Conservation (phyloP, 2,113 vertebrate genomes). For the Sisor rabdophorus region DNA sequence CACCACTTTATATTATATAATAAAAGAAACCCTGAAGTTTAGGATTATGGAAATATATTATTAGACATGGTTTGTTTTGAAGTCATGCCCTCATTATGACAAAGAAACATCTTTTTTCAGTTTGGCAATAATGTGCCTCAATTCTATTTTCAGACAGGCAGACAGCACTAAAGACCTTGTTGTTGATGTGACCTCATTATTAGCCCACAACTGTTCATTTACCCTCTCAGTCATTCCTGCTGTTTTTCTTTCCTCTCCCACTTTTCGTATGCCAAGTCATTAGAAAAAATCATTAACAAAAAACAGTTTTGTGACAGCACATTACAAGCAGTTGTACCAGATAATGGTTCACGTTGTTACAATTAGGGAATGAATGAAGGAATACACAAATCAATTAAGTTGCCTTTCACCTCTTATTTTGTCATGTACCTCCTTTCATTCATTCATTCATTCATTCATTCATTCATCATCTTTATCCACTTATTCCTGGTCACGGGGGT, state of each 20-base stretch:
- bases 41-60: background rate
- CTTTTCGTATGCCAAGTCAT: background rate
- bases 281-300: slow-evolving; percentile 16
- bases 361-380: background rate
- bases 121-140: slow-evolving; percentile 19
- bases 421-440: background rate
- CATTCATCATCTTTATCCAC: too few relatives aligned
- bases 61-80: background rate
- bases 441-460: too few relatives aligned
- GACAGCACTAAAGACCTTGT: slow-evolving; percentile 31
- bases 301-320: background rate
- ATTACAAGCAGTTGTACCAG: background rate
- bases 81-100: background rate
- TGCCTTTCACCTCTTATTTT: background rate
- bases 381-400: background rate
- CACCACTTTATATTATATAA: background rate
- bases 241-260: slow-evolving; percentile 5
- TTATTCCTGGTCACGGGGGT: too few relatives aligned
- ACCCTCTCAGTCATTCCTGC: slow-evolving; percentile 21
- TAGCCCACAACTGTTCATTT: slow-evolving; percentile 13
- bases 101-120: slow-evolving; percentile 6
- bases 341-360: background rate
- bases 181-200: slow-evolving; percentile 27
- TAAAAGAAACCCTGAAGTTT: background rate
- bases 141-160: slow-evolving; percentile 29